phyloP scores from a whole-genome alignment of 2,113 vertebrate genomes.

The Siphamia tubifer region DNA sequence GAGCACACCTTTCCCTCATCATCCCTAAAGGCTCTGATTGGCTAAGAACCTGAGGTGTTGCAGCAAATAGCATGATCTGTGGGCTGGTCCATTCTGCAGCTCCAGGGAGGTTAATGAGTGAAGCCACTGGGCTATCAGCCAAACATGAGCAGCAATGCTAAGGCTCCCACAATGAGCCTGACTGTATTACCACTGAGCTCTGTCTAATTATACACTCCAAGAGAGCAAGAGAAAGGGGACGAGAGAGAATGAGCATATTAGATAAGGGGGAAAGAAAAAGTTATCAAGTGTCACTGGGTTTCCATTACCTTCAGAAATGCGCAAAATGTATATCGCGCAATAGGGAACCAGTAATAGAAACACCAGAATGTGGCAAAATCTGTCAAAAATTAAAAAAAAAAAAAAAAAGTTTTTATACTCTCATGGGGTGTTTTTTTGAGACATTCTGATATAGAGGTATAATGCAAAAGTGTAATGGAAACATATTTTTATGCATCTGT shows the following conservation, averaged over 20 bases:
- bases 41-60: conserved; percentile 56
- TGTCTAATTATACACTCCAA: conserved; percentile 80
- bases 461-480: too few species aligned
- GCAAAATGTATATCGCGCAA: too few species aligned
- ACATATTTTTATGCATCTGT: too few species aligned
- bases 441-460: too few species aligned
- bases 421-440: too few species aligned
- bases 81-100: conserved; percentile 65
- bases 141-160: conserved; percentile 76
- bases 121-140: conserved; percentile 78
- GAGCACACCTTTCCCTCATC: conserved; percentile 40
- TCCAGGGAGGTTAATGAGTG: conserved; percentile 81
- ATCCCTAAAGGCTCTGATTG: conserved; percentile 27
- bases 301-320: too few species aligned
- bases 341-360: too few species aligned
- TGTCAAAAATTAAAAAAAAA: too few species aligned
- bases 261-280: conserved; percentile 51
- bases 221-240: conserved; percentile 55
- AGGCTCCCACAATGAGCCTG: conserved; percentile 78
- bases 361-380: too few species aligned
- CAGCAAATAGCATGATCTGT: conserved; percentile 69
- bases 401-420: too few species aligned
- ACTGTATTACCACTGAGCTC: conserved; percentile 79
- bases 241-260: conserved; percentile 46
- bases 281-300: too few species aligned